These are phyloP conservation scores for Clostera curtula DNA, from an alignment of 2,888 invertebrate species.

Conservation along the genomic window DNA sequence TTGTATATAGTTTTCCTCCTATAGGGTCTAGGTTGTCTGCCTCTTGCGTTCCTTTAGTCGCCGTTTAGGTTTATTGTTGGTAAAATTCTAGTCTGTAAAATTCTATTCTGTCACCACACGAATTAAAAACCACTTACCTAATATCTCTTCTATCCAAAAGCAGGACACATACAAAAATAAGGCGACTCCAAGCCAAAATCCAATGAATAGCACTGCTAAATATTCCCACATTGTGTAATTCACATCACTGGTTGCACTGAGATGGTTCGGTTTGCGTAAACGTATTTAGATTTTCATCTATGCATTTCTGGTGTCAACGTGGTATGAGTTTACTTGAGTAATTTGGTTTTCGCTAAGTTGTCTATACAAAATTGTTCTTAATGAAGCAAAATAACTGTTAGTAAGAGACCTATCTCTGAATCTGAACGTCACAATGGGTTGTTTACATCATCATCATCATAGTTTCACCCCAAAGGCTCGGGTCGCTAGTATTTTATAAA, in stretches of 20 bases:
- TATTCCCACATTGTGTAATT: constrained; percentile 58
- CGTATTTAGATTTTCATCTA: constrained; percentile 7
- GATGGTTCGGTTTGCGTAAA: constrained; percentile 4
- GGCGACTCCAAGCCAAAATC: constrained; percentile 69
- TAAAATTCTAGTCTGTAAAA: no score
- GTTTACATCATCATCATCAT: no score
- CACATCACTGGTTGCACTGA: constrained; percentile 25
- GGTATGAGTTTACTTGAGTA: constrained; percentile 9
- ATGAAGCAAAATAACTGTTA: background rate
- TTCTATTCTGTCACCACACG: background rate
- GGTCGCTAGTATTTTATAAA: no score
- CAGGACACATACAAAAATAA: constrained; percentile 68
- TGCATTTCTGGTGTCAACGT: constrained; percentile 7
- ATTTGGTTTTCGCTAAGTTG: background rate
- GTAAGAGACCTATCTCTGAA: no score
- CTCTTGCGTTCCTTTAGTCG: no score
- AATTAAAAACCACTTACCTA: constrained; percentile 66
- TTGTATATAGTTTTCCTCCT: no score
- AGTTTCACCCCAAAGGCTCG: no score
- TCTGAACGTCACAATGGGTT: no score
- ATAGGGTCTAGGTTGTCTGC: no score
- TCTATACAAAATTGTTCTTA: background rate
- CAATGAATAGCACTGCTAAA: constrained; percentile 55
- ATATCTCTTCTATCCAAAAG: constrained; percentile 76
- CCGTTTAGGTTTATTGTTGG: no score